Conservation (phyloP, 2,888 invertebrate species). For the Brachylomia viminalis region DNA sequence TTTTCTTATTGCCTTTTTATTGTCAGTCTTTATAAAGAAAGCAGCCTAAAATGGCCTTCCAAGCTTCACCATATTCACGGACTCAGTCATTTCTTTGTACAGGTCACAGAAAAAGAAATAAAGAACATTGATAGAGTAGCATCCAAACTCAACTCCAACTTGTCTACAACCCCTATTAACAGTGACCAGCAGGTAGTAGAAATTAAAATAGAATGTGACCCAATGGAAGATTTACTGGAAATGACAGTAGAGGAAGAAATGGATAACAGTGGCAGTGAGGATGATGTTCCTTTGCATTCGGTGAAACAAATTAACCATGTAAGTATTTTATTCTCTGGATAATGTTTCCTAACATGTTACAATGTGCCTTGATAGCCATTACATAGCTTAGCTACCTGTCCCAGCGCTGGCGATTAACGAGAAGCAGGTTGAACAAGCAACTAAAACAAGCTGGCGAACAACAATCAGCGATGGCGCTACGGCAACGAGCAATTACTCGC, state of each 20-base stretch:
- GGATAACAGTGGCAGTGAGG: conserved; percentile 19
- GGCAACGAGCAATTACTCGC: no score
- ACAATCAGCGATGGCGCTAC: background rate
- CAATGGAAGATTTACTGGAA: conserved; percentile 5
- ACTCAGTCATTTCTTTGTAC: background rate
- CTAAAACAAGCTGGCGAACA: background rate
- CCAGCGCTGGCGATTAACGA: background rate
- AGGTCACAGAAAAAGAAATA: conserved; percentile 38
- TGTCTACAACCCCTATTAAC: background rate
- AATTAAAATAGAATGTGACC: conserved; percentile 28
- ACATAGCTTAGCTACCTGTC: background rate
- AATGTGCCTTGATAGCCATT: background rate
- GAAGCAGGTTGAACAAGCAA: background rate
- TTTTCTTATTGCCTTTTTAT: background rate
- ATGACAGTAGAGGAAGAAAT: background rate
- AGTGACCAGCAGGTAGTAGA: background rate
- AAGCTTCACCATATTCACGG: background rate
- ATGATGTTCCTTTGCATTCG: conserved; percentile 26
- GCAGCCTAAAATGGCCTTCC: background rate
- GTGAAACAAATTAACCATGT: conserved; percentile 24
- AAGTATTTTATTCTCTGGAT: background rate
- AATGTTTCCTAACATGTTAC: background rate
- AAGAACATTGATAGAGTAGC: conserved; percentile 37
- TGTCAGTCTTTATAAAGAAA: background rate
- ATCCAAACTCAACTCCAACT: conserved; percentile 17